A percentile compares a stretch with the other conserved stretches of the same genome.
Evolutionary conservation across 2,888 invertebrate genomes (phyloP).

Genomic region (Mechanitis mazaeus): DNA sequence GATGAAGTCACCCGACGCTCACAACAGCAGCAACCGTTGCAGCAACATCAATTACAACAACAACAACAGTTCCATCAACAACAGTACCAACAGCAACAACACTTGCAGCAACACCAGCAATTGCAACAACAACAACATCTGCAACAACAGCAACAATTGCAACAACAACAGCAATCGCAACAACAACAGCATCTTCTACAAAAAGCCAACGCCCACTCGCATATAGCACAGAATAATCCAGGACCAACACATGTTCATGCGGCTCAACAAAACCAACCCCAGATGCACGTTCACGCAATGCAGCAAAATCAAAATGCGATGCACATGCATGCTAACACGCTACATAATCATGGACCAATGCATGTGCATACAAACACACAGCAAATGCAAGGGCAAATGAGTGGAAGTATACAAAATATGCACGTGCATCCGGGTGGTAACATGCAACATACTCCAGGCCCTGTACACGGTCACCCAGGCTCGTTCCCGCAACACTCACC

Average conservation of each 20-base stretch:
- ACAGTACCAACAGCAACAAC: conserved; percentile 33
- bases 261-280: conserved; percentile 7
- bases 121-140: conserved; percentile 34
- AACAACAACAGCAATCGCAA: conserved; percentile 28
- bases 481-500: conserved; percentile 39
- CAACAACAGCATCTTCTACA: conserved; percentile 28
- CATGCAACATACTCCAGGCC: conserved; percentile 38
- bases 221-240: conserved; percentile 12
- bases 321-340: conserved; percentile 17
- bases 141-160: conserved; percentile 27
- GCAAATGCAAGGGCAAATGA: conserved; percentile 17
- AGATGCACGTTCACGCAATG: conserved; percentile 17
- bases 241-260: conserved; percentile 17
- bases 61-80: conserved; percentile 46
- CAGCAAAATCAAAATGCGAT: background rate
- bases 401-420: conserved; percentile 4
- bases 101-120: conserved; percentile 66
- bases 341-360: conserved; percentile 20
- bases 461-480: background rate
- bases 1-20: conserved; percentile 84
- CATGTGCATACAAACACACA: conserved; percentile 27
- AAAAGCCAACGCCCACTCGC: conserved; percentile 25
- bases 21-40: conserved; percentile 56
- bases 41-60: conserved; percentile 44
- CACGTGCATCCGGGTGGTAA: conserved; percentile 23